Base-by-base conservation (phyloP, 2,113 vertebrate species). In the Tonatia bakeri region DNA sequence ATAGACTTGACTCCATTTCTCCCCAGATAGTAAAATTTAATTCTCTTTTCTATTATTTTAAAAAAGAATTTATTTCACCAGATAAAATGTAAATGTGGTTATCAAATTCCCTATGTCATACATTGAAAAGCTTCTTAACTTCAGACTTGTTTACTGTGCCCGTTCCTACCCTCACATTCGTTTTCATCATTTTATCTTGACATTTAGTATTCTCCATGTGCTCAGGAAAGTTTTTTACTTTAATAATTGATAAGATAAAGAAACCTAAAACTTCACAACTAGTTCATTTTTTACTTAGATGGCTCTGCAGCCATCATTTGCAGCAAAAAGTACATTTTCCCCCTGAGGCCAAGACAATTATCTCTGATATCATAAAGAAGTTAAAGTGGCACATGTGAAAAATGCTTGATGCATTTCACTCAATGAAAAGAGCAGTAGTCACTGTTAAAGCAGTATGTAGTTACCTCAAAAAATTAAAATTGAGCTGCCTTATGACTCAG, bases 321-420 rank as follows among this genome's bases (percentile, higher is more conserved):
- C 87, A 97, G 96, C 75, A 95, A 94, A 97, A 94, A 98, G 96
- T 96, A 97, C 95, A 97, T 98, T 98, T 92, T 94, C 98, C 97
- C 96, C 98, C 97, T 33, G 92, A 96, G 98, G 98, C 97, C 97
- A 97, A 98, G 98, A 98, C 96, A 98, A 97, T 98, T 98, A 98
- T 97, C 90, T 95, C 87, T 97, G 96, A 97, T 98, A 98, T 98
- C 98, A 97, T 97, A 95, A 97, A 98, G 96, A 96, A 98, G 81
- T 96, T 98, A 97, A 98, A 97, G 59, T 50, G 80, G 95, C 61
- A 96, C 2, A 11, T 80, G 87, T 3, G 28, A 97, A 97, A 97
- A 97, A 96, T 87, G 72, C 92, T 97, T 97, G 93, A 97, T 98
- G 93, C 89, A 70, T 94, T 97, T 96, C 96, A 86, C 54, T 98